Evolutionary conservation across 2,113 vertebrate species (phyloP), one percentile per base, ranked within the genome.

Genomic region (Corythornis madagascariensis): DNA sequence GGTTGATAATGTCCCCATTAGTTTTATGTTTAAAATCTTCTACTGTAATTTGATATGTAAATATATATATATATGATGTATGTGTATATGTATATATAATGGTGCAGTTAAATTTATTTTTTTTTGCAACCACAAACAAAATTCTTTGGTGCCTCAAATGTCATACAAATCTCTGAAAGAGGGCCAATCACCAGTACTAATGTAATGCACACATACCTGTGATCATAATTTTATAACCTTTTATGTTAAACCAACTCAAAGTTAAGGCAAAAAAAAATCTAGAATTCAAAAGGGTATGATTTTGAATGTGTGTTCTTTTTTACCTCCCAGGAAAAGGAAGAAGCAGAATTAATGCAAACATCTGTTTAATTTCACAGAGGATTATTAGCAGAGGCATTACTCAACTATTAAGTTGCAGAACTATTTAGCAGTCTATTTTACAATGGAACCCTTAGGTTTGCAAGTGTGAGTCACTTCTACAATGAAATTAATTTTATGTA

Each of bases 181-280:
- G 35, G 72, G 77, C 55, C 61, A 88, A 60, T 33, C 45, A 77
- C 24, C 7, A 0, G 29, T 86, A 64, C 57, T 77, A 25, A 92
- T 83, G 89, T 91, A 86, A 83, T 88, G 80, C 90, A 96, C 88
- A 93, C 61, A 77, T 61, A 91, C 55, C 90, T 96, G 91, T 94
- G 94, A 95, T 96, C 94, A 97, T 95, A 96, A 91, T 95, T 96
- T 95, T 93, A 77, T 73, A 86, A 86, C 91, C 89, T 83, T 89
- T 80, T 18, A 53, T 3, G 9, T 89, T 76, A 82, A 55, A 48
- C 38, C 65, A 94, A 92, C 83, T 76, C 59, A 89, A 91, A 93
- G 59, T 83, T 90, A 94, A 90, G 94, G 94, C 57, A 96, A 89
- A 82, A 42, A 19, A 19, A 35, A 38, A 59, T 45, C 35, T 67